A percentile compares a stretch with the other conserved stretches of the same genome.
phyloP scores from a whole-genome alignment of 2,113 vertebrate genomes.

The Ochotona curzoniae region DNA sequence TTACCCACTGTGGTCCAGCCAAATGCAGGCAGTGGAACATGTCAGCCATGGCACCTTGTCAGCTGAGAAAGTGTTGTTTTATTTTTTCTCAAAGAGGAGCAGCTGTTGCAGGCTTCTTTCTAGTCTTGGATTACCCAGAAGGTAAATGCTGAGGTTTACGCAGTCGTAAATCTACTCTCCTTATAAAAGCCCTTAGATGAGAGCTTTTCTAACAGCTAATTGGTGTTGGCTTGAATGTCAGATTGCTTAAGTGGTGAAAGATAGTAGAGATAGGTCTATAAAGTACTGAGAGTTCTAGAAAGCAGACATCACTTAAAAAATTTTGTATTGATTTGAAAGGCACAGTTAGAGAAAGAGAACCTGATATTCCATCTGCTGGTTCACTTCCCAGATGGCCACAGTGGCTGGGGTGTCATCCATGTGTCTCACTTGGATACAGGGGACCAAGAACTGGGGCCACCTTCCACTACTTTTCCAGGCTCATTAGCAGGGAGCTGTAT shows the following conservation, averaged over 20 bases:
- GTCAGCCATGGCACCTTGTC: conserved; percentile 46
- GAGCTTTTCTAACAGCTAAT: conserved; percentile 18
- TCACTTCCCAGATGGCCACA: too few species aligned
- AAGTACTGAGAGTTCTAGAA: neutral
- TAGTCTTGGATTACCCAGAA: neutral
- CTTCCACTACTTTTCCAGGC: too few species aligned
- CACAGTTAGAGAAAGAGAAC: too few species aligned
- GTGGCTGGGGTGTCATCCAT: too few species aligned
- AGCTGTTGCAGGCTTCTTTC: conserved; percentile 8
- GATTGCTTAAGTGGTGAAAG: neutral
- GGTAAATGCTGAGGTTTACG: neutral
- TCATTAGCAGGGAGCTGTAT: too few species aligned
- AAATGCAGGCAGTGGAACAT: neutral
- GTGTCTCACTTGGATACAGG: too few species aligned
- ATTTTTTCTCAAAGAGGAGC: neutral
- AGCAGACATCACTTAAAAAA: too few species aligned
- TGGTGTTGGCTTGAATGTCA: conserved; percentile 43
- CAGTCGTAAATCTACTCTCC: conserved; percentile 3
- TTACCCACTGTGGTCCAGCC: conserved; percentile 30
- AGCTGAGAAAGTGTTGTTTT: conserved; percentile 37
- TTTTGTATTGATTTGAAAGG: too few species aligned
- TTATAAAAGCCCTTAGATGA: neutral
- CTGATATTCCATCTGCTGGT: too few species aligned
- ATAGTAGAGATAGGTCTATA: neutral
- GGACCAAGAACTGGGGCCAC: too few species aligned